These are phyloP conservation scores for Zonitis immaculata DNA, from an alignment of 2,888 invertebrate species.

Conservation along the genomic window DNA sequence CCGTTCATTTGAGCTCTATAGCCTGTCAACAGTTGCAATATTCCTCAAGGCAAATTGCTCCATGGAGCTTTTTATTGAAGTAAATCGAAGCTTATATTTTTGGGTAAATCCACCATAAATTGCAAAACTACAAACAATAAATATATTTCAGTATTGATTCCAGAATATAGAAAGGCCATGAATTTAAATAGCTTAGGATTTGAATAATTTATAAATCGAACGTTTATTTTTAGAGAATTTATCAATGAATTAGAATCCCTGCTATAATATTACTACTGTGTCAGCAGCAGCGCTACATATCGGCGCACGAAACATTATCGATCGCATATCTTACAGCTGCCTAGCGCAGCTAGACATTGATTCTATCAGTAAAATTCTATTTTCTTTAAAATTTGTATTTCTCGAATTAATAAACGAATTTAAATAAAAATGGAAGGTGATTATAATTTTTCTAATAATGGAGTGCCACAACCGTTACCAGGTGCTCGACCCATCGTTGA, in stretches of 20 bases:
- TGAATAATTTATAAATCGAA: too few species aligned
- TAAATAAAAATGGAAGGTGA: constrained; percentile 34
- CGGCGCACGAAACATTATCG: constrained; percentile 19
- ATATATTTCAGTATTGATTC: too few species aligned
- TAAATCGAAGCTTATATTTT: too few species aligned
- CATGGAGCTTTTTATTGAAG: too few species aligned
- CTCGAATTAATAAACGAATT: background rate
- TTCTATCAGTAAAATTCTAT: constrained; percentile 9
- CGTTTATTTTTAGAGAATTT: background rate
- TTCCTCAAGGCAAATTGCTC: too few species aligned
- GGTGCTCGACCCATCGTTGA: constrained; percentile 69
- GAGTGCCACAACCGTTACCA: constrained; percentile 27
- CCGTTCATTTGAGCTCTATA: too few species aligned
- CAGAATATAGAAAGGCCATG: too few species aligned
- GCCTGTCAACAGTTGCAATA: too few species aligned
- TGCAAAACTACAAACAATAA: too few species aligned
- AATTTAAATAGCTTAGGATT: too few species aligned
- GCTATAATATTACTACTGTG: background rate
- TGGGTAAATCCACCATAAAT: too few species aligned
- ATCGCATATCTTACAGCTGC: constrained; percentile 12
- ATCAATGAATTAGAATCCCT: background rate
- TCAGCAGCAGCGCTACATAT: background rate
- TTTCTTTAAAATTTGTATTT: background rate
- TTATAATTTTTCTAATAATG: constrained; percentile 30
- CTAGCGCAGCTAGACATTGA: constrained; percentile 15